Evolutionary conservation across 2,797 vertebrate genomes (phyloP), one percentile per base, ranked within the genome.

Genomic region (Myripristis murdjan): DNA sequence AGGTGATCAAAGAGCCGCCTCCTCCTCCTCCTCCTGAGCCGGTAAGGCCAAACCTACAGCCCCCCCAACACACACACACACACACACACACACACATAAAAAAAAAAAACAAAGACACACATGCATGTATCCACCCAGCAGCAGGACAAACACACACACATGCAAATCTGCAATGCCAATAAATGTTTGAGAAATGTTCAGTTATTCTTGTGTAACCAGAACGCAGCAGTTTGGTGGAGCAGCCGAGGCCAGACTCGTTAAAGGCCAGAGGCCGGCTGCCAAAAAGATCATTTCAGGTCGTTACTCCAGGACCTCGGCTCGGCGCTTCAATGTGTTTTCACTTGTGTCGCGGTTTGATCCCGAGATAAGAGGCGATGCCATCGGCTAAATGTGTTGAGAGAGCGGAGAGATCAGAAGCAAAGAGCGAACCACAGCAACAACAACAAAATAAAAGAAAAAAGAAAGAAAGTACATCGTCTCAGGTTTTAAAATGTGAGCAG

Each of bases 1-100:
- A 98, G 97, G 96, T 97, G 63, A 97, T 97, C 89, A 97, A 96
- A 85, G 97, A 96, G 46, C 96, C 95, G 0, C 96, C 94, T 0
- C 96, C 96, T 0, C 96, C 96, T n/a, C 96, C 96, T 1, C 95
- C 96, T 31, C 95, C 95, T 18, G 95, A 96, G 83, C 95, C 96
- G 3, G 96, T 97, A 81, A 96, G 96, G 96, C 57, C 53, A 41
- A 59, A 22, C 33, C 55, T 31, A 18, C 39, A 41, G 22, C 56
- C 58, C 47, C 43, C 20, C 14, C 31, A n/a, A 12, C 44, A 20
- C 48, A 35, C 39, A 62, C 64, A 55, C 53, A 22, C 18, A 37
- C 33, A 75, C 35, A 68, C 44, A 60, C 37, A 63, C 35, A 8
- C 48, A 24, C 22, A 26, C 20, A n/a, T n/a, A n/a, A n/a, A n/a